Percentiles rank a stretch among this genome's conserved stretches.
Conservation (phyloP, 2,797 vertebrate species). For the Sebastolobus altivelis region DNA sequence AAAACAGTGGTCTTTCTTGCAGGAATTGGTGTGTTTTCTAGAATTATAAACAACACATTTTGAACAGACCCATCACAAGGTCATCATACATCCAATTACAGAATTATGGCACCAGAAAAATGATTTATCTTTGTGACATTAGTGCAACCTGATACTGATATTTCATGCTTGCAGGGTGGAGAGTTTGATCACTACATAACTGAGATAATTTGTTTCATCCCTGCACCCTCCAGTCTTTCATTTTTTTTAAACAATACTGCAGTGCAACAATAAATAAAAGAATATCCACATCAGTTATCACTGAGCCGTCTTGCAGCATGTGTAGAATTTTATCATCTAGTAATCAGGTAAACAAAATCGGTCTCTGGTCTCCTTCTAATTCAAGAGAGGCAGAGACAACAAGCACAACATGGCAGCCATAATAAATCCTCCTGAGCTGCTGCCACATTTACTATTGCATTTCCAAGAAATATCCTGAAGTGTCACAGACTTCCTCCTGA, state of each 20-base stretch:
- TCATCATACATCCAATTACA: not conserved
- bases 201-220: not conserved
- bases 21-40: not conserved
- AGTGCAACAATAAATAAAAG: not conserved
- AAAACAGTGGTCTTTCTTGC: not conserved
- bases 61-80: not conserved
- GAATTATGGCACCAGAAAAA: not conserved
- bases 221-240: not conserved
- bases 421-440: slow-evolving; percentile 33
- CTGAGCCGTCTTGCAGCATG: not conserved
- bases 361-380: slow-evolving; percentile 14
- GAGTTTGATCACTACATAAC: not conserved
- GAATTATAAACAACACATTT: not conserved
- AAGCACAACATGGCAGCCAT: slow-evolving; percentile 10
- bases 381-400: slow-evolving; percentile 8
- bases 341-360: not conserved
- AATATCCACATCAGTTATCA: not conserved
- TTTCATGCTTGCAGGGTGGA: not conserved
- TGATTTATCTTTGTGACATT: not conserved
- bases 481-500: not conserved
- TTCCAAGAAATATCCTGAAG: slow-evolving; percentile 6
- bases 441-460: not conserved
- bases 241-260: not conserved
- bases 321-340: not conserved
- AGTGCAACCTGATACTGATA: not conserved